Evolutionary conservation across 2,888 invertebrate species (phyloP), one percentile per base, ranked within the genome.

Genomic region (Hirtodrosophila confusa): DNA sequence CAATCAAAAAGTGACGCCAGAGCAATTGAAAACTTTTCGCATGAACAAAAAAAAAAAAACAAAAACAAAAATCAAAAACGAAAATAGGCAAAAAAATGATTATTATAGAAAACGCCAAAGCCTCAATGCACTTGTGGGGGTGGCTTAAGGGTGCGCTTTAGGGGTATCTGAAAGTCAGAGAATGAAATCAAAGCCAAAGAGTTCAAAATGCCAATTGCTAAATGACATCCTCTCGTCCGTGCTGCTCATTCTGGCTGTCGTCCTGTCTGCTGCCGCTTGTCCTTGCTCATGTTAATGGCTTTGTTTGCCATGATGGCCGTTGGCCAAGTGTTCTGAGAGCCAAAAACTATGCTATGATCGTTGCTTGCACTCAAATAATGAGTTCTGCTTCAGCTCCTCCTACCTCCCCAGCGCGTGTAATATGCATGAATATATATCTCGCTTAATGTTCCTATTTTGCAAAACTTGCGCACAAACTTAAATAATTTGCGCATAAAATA

Each of bases 1-100:
- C 85, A 85, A 85, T 85, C 85, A 85, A 85, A 85, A 85, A 85
- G 85, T 86, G 85, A 85, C 85, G 85, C 85, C 85, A 86, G 84
- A 84, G 83, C 83, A 84, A 84, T 86, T 86, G 84, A 86, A 84
- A 84, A 84, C 78, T 86, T 84, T 84, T 84, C 86, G 75, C 78
- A 84, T 86, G 79, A 77, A 78, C 67, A 31, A 27, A 48, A 54
- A 41, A 48, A 61, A 50, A 69, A 62, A 48, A 64, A 45, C 29
- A 31, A 17, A 36, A 27, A 27, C 5, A 27, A 35, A 49, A 56
- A 47, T 48, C 10, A 40, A 60, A 54, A 37, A 29, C 9, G 2
- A 37, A 8, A 37, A 44, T 27, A 44, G 50, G 41, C 57, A 51
- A 49, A 48, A 69, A 68, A 61, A n/a, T n/a, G 60, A 67, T 70